Conservation (phyloP, 2,797 vertebrate species). For the Leucoraja ocellata region DNA sequence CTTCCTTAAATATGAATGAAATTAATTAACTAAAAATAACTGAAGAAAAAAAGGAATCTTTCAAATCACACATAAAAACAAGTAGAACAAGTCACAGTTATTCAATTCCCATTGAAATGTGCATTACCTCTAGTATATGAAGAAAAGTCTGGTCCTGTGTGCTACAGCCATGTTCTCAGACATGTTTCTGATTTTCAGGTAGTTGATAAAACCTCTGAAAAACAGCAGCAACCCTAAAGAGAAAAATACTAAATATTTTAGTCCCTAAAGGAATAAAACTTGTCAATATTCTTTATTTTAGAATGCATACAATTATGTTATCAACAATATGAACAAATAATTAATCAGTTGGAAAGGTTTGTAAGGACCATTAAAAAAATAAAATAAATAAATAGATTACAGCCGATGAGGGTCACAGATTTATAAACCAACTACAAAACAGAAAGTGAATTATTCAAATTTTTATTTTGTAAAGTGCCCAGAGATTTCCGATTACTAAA, state of each 20-base stretch:
- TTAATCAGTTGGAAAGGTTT: neutral
- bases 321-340: neutral
- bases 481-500: neutral
- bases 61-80: neutral
- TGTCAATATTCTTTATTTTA: neutral
- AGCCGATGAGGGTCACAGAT: too few species aligned
- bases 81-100: neutral
- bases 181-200: constrained; percentile 96
- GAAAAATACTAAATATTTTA: neutral
- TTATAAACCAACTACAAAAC: neutral
- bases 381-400: neutral
- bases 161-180: constrained; percentile 92
- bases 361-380: neutral
- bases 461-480: neutral
- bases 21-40: neutral
- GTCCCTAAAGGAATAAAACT: neutral
- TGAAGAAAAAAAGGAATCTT: neutral
- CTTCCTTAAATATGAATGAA: neutral
- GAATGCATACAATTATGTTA: neutral
- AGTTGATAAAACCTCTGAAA: constrained; percentile 97
- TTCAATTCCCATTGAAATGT: neutral
- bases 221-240: constrained; percentile 81
- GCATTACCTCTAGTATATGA: constrained; percentile 83
- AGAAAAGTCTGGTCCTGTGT: constrained; percentile 92
- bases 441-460: neutral